A percentile compares a stretch with the other conserved stretches of the same genome.
Evolutionary conservation across 2,797 vertebrate genomes (phyloP).

Genomic region (Antennarius maculatus): DNA sequence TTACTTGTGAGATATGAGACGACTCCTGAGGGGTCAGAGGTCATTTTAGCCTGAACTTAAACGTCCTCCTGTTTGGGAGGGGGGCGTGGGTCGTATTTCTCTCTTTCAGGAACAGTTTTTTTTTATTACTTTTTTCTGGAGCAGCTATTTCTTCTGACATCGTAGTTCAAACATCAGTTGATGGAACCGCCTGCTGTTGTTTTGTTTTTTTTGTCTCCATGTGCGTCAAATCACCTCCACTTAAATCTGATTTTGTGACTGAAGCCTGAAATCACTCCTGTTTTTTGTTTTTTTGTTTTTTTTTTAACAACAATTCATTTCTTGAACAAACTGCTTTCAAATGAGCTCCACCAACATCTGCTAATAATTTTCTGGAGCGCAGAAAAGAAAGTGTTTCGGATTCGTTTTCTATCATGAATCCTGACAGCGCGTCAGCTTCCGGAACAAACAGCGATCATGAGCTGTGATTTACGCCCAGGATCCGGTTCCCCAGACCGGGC

Average conservation of each 20-base stretch:
- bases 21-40: constrained; percentile 45
- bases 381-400: constrained; percentile 69
- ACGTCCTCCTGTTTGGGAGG: constrained; percentile 60
- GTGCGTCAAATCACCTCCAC: too few species aligned
- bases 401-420: constrained; percentile 10
- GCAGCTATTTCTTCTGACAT: too few species aligned
- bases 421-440: constrained; percentile 38
- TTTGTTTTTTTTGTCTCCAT: too few species aligned
- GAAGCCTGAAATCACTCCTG: too few species aligned
- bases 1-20: too few species aligned
- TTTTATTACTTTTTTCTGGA: too few species aligned
- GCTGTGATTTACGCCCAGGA: constrained; percentile 70
- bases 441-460: constrained; percentile 60
- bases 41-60: constrained; percentile 48
- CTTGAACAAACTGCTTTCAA: too few species aligned
- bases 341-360: constrained; percentile 72
- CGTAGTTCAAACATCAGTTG: too few species aligned
- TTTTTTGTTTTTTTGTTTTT: too few species aligned
- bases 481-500: constrained; percentile 58
- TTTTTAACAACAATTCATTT: too few species aligned
- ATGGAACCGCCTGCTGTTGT: too few species aligned
- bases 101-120: constrained; percentile 10
- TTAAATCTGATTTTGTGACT: too few species aligned
- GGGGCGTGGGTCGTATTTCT: constrained; percentile 1
- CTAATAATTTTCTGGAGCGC: constrained; percentile 66